Evolutionary conservation across 2,888 invertebrate species (phyloP), one percentile per base, ranked within the genome.

Genomic region (Cheilosia vulpina): DNA sequence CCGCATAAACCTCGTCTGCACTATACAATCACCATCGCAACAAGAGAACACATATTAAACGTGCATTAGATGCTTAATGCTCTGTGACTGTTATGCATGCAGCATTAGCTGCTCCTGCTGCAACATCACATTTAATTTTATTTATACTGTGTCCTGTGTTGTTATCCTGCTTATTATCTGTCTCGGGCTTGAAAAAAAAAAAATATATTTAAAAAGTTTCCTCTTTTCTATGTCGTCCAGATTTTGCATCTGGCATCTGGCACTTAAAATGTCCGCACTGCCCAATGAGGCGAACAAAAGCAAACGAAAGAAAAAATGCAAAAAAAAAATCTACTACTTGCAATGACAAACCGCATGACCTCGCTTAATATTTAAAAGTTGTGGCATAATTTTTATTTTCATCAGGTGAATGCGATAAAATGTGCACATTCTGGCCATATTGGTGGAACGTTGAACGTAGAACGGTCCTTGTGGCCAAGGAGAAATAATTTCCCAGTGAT

Each of bases 11-110:
- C 38, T 57, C 62, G 17, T 2, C 76, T 76, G 63, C 71, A 76
- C 60, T 57, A 68, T 79, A 63, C 45, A 75, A 45, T 2, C 6
- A 17, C 52, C 43, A 62, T 38, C 53, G 17, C 57, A 62, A 55
- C 63, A 58, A 17, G 57, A 69, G 53, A 71, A 62, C 57, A 68
- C 62, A 77, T 81, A 81, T 85, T 85, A 85, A 85, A 85, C 85
- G 81, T 81, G 81, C 85, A 85, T 85, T 85, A 85, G 85, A 77
- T 76, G 85, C 72, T 81, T 85, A 85, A 81, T 85, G 85, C 57
- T 72, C 81, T 77, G 76, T 85, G 85, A 81, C 85, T 68, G 73
- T 79, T 80, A 66, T 81, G 72, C 81, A 85, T 81, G 81, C 81
- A 81, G 72, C 72, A 77, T 76, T 80, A 81, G 85, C 27, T 72